These are phyloP conservation scores for Tachyglossus aculeatus DNA, from an alignment of 2,797 vertebrate genomes.

Conservation along the genomic window DNA sequence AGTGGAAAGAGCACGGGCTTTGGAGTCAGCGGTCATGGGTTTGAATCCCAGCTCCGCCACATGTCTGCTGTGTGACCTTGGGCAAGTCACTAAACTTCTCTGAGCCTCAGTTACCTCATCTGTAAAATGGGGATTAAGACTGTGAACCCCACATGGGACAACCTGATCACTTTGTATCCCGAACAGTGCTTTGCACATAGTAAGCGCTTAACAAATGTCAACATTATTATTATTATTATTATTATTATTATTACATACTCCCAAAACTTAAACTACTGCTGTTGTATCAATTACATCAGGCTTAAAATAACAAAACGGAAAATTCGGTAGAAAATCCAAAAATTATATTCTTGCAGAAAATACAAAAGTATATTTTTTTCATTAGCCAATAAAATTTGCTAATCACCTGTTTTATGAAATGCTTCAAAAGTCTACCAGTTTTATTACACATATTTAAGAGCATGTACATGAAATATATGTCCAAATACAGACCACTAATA, in stretches of 20 bases:
- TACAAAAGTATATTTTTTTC: background rate
- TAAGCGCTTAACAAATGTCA: too few relatives aligned
- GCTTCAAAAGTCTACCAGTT: conserved; percentile 57
- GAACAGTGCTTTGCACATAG: too few relatives aligned
- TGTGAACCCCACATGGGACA: too few relatives aligned
- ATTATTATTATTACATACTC: conserved; percentile 50
- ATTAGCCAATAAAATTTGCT: conserved; percentile 50
- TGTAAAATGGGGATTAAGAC: too few relatives aligned
- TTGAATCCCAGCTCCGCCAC: too few relatives aligned
- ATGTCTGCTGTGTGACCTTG: too few relatives aligned
- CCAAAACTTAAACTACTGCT: conserved; percentile 49
- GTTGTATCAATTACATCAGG: conserved; percentile 38
- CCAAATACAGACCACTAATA: conserved; percentile 67
- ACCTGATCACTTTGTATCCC: too few relatives aligned
- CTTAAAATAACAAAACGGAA: conserved; percentile 36
- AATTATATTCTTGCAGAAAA: too few relatives aligned
- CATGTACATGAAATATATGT: conserved; percentile 61
- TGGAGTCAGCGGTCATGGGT: too few relatives aligned
- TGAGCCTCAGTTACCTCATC: too few relatives aligned
- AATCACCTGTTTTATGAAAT: conserved; percentile 52
- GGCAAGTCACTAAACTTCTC: too few relatives aligned
- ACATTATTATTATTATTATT: conserved; percentile 37
- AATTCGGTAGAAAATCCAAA: conserved; percentile 27
- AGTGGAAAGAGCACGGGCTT: too few relatives aligned
- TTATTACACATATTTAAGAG: conserved; percentile 67